Evolutionary conservation across 2,797 vertebrate genomes (phyloP).

Genomic region (Rhynchonycteris naso): DNA sequence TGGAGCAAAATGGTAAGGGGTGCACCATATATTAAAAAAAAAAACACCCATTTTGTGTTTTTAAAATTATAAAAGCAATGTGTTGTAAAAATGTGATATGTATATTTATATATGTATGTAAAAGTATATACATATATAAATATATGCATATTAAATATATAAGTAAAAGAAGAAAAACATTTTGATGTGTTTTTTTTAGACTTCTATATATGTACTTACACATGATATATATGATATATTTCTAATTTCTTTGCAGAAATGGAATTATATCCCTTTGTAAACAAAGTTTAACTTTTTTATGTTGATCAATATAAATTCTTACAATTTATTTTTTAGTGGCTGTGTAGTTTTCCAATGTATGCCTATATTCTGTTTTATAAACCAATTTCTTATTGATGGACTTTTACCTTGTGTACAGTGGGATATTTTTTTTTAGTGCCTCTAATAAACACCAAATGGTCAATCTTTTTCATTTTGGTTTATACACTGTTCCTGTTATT

Average conservation of each 20-base stretch:
- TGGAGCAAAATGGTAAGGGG: conserved; percentile 90
- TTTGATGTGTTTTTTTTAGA: neutral
- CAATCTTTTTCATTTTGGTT: neutral
- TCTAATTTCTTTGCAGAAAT: conserved; percentile 11
- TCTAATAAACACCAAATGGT: neutral
- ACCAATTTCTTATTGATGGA: neutral
- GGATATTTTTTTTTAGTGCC: neutral
- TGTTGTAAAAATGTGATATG: neutral
- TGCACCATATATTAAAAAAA: neutral
- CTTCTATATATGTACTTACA: neutral
- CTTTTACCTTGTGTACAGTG: neutral
- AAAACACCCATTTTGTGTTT: neutral
- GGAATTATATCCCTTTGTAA: neutral
- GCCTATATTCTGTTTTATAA: neutral
- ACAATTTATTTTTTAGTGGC: conserved; percentile 2
- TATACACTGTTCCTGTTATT: neutral
- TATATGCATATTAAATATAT: neutral
- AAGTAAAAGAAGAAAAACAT: neutral
- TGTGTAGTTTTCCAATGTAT: neutral
- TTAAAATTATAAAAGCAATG: neutral
- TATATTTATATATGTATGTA: neutral
- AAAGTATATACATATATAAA: neutral
- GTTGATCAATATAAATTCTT: neutral
- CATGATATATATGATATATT: neutral
- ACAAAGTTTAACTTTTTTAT: neutral